phyloP scores from a whole-genome alignment of 2,797 vertebrate species.

The Spheniscus humboldti region DNA sequence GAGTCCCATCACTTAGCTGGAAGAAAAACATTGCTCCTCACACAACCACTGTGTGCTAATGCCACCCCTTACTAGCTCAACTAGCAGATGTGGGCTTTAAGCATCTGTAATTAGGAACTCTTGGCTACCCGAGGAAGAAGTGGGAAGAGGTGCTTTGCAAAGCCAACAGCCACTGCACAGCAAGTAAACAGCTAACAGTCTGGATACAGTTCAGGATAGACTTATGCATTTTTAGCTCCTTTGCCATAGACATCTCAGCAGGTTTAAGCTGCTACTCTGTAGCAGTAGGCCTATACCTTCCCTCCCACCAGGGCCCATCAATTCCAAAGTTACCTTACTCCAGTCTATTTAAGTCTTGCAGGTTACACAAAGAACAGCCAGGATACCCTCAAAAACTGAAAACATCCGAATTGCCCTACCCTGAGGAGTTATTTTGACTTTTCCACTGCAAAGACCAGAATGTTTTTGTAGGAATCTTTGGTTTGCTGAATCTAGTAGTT shows the following conservation, averaged over 20 bases:
- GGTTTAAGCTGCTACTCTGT: background rate
- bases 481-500: conserved; percentile 26
- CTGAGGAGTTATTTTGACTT: background rate
- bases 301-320: background rate
- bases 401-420: background rate
- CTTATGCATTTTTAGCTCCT: background rate
- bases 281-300: background rate
- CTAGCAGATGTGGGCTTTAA: background rate
- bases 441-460: background rate
- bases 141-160: background rate
- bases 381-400: background rate
- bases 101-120: background rate
- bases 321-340: background rate
- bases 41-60: background rate
- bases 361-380: background rate
- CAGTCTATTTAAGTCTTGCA: background rate
- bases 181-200: background rate
- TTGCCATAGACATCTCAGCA: background rate
- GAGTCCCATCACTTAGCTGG: too few relatives aligned
- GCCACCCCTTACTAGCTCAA: background rate
- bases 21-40: rapidly evolving
- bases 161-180: background rate
- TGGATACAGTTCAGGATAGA: background rate
- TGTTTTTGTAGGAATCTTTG: background rate
- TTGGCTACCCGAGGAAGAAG: background rate